These are phyloP conservation scores for Drosophila kanapiae DNA, from an alignment of 1,140 invertebrate genomes.

Conservation along the genomic window DNA sequence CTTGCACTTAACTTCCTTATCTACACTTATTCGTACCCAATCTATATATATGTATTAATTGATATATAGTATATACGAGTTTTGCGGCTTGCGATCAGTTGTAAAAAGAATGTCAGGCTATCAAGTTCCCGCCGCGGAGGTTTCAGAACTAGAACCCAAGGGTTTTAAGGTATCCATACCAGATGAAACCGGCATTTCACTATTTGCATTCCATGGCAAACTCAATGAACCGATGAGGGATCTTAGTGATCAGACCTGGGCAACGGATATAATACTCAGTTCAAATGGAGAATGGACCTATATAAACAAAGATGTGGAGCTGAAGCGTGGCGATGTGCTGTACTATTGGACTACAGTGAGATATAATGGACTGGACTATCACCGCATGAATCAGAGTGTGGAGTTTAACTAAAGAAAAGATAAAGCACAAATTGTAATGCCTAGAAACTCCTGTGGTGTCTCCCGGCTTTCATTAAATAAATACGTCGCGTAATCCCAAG, in stretches of 20 bases:
- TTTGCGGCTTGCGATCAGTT: neutral
- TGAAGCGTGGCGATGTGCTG: neutral
- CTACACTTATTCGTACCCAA: neutral
- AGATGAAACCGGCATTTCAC: conserved; percentile 4
- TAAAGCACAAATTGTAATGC: neutral
- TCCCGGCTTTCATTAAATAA: conserved; percentile 1
- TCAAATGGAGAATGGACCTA: neutral
- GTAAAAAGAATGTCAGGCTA: neutral
- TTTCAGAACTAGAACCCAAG: neutral
- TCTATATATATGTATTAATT: neutral
- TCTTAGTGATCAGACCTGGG: neutral
- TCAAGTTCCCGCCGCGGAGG: neutral
- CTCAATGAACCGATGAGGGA: neutral
- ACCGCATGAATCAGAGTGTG: neutral
- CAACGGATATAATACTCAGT: neutral
- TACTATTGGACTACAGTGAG: conserved; percentile 8
- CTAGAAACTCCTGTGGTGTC: too few species aligned
- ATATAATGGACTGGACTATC: conserved; percentile 1
- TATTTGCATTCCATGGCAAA: conserved; percentile 19
- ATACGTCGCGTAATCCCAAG: neutral
- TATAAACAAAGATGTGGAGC: neutral
- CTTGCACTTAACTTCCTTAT: too few species aligned
- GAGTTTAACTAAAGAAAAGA: neutral
- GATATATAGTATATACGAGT: neutral
- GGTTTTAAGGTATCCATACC: neutral